A percentile compares a stretch with the other conserved stretches of the same genome.
Conservation (phyloP, 2,888 invertebrate genomes). For the Agonum fuliginosum region DNA sequence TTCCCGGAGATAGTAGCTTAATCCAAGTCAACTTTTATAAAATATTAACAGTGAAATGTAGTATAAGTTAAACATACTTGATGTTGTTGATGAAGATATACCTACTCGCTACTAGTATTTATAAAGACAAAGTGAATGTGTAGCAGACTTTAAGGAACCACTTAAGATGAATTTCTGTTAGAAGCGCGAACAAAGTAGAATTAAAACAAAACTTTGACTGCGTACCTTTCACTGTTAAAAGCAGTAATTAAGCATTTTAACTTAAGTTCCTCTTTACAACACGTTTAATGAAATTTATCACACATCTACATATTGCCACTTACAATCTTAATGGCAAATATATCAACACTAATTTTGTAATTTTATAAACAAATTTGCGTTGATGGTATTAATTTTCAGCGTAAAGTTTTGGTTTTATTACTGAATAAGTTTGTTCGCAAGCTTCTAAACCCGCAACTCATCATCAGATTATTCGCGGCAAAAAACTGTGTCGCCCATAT, state of each 20-base stretch:
- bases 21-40: too few relatives aligned
- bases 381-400: background rate
- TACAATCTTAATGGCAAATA: too few relatives aligned
- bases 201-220: slow-evolving; percentile 33
- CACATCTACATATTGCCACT: background rate
- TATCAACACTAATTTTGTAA: too few relatives aligned
- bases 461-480: slow-evolving; percentile 14
- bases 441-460: slow-evolving; percentile 3
- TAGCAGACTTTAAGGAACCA: slow-evolving; percentile 18
- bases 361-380: background rate
- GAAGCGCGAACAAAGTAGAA: slow-evolving; percentile 13
- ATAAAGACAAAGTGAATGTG: slow-evolving; percentile 4
- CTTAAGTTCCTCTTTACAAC: background rate
- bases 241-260: slow-evolving; percentile 8
- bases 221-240: slow-evolving; percentile 4
- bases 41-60: too few relatives aligned
- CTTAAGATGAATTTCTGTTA: slow-evolving; percentile 18
- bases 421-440: background rate
- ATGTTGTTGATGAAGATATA: too few relatives aligned
- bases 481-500: background rate
- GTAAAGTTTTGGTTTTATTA: background rate
- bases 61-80: too few relatives aligned
- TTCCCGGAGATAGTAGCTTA: too few relatives aligned
- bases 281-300: too few relatives aligned
- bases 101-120: too few relatives aligned